Evolutionary conservation across 1,140 invertebrate genomes (phyloP), one percentile per base, ranked within the genome.

Genomic region (Drosophila tristis): DNA sequence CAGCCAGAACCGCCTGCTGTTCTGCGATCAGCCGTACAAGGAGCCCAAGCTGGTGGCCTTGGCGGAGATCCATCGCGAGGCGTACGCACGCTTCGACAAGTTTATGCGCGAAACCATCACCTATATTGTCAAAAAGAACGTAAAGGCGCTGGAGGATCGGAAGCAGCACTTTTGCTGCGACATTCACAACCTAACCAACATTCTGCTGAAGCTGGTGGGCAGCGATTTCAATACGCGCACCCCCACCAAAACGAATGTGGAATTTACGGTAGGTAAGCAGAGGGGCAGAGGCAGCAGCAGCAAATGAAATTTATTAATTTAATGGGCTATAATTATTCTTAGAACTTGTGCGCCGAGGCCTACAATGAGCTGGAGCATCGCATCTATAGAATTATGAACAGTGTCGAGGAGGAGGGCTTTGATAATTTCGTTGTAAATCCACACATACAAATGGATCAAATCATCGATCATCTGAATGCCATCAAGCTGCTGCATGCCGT

Each of bases 351-450:
- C 11, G 35, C 49, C 7, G 4, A 60, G 16, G 80, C 60, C 2
- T 90, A 65, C 23, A 90, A 90, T 25, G 80, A 85, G 6, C 50
- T 89, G 54, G 80, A 89, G 49, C 5, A 16, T 5, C 73, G 84
- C 5, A 45, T 70, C 0, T 74, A 90, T 43, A 49, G 59, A 7
- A 49, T 70, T 23, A 29, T 90, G n/a, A 66, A 85, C 4, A 44
- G 50, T 11, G 59, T 74, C 4, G 70, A 80, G 4, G 65, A 60
- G 8, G 74, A 82, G 13, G 81, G 82, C 25, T 56, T 76, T 1
- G 66, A 72, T 0, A 48, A 53, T 5, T n/a, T 55, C 1, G n/a
- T 49, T 5, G 20, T n/a, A 2, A 48, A 45, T 39, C 44, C 15
- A 6, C 2, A 35, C 0, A 6, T 42, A 5, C 43, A 60, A 0